Evolutionary conservation across 2,888 invertebrate genomes (phyloP), one percentile per base, ranked within the genome.

Genomic region (Dryobotodes eremita): DNA sequence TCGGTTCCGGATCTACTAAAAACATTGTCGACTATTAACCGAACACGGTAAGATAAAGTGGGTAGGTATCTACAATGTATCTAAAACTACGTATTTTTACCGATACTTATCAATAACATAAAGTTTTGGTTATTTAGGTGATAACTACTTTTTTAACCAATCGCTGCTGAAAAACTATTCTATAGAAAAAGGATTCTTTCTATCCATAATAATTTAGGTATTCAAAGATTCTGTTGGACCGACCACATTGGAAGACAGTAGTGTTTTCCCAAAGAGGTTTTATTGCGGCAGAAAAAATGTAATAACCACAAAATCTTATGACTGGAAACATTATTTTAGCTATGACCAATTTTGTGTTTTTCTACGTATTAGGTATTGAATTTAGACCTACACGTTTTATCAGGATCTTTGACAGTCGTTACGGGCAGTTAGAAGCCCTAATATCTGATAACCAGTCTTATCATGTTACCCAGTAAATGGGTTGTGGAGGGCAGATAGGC

Each of bases 281-380:
- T 59, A 64, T 79, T 71, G 36, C 36, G 8, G 11, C 8, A 53
- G n/a, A 70, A 69, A 79, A 17, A 70, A 26, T 55, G 79, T 55
- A 62, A 36, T 55, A 36, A 36, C 48, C 71, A 4, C 15, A 36
- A 70, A 20, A n/a, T 31, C 17, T 17, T 61, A 26, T 36, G 10
- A 53, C 15, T 57, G 46, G 31, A 59, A 66, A 77, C 13, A 23
- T 23, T 0, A 57, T 65, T 77, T 66, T 26, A 65, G 48, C 23
- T 36, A 76, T 75, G 23, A 73, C 13, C 7, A 42, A n/a, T n/a
- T n/a, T n/a, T n/a, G n/a, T n/a, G n/a, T n/a, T n/a, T 42, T 42
- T 42, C 59, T 53, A 26, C 42, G 11, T 26, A 26, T 74, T 74
- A 17, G 46, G 13, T 13, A 4, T 23, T 26, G 15, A 26, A 62